A percentile compares a stretch with the other conserved stretches of the same genome.
Evolutionary conservation across 2,113 vertebrate species (phyloP).

Genomic region (Cephalopterus ornatus): DNA sequence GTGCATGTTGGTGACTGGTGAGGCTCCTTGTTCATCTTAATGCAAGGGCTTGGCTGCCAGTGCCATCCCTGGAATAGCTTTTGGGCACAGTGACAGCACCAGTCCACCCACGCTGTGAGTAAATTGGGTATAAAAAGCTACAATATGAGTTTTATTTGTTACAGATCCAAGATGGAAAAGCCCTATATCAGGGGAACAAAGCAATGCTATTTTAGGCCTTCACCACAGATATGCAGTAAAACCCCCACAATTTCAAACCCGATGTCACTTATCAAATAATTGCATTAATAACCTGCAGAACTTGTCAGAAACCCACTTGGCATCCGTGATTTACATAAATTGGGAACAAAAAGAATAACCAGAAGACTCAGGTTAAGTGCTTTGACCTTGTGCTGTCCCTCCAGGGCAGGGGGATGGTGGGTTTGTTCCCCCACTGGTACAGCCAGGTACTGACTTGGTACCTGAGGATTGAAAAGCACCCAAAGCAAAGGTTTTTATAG

Average conservation of each 20-base stretch:
- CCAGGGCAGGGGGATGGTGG: neutral
- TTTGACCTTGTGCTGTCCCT: neutral
- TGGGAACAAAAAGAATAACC: neutral
- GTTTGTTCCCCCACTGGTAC: neutral
- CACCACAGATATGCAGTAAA: neutral
- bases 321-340: neutral
- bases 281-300: neutral
- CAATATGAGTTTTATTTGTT: neutral
- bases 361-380: neutral
- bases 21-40: neutral
- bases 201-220: neutral
- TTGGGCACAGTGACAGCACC: neutral
- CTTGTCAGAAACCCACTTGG: neutral
- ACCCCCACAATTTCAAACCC: fast-evolving
- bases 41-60: neutral
- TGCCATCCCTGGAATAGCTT: neutral
- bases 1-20: neutral
- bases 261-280: neutral
- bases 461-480: neutral
- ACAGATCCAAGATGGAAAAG: neutral
- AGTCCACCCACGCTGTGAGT: neutral
- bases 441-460: neutral
- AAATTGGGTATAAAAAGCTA: neutral
- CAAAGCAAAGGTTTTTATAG: neutral
- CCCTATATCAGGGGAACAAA: neutral